These are phyloP conservation scores for Protobothrops flavoviridis DNA, from an alignment of 2,113 vertebrate species.

Conservation along the genomic window DNA sequence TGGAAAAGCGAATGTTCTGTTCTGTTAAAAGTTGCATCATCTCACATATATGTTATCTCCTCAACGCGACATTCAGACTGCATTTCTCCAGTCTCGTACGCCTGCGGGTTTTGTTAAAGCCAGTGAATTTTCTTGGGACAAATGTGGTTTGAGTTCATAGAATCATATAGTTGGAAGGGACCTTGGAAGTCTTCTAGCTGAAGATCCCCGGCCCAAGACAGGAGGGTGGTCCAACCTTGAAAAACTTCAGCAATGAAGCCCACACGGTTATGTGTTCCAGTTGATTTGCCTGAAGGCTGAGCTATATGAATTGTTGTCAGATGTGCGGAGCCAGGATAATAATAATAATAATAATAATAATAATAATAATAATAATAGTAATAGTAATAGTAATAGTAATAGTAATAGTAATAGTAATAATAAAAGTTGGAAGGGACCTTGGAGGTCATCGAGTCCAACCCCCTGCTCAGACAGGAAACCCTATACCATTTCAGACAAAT, in stretches of 20 bases:
- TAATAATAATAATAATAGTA: too few species aligned
- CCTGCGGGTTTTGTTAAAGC: background rate
- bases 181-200: background rate
- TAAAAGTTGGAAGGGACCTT: too few species aligned
- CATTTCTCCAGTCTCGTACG: background rate
- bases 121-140: background rate
- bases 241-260: too few species aligned
- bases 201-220: background rate
- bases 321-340: background rate
- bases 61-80: background rate
- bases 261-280: too few species aligned
- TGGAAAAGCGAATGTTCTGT: background rate
- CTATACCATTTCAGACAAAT: too few species aligned
- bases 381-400: too few species aligned
- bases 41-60: background rate
- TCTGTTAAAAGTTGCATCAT: background rate
- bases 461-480: too few species aligned
- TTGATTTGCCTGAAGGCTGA: background rate
- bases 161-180: background rate
- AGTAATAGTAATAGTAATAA: too few species aligned
- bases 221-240: too few species aligned
- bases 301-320: background rate
- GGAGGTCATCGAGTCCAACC: too few species aligned
- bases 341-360: too few species aligned
- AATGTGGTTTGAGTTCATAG: background rate